Evolutionary conservation across 2,888 invertebrate species (phyloP), one percentile per base, ranked within the genome.

Genomic region (Caenorhabditis imperialis): DNA sequence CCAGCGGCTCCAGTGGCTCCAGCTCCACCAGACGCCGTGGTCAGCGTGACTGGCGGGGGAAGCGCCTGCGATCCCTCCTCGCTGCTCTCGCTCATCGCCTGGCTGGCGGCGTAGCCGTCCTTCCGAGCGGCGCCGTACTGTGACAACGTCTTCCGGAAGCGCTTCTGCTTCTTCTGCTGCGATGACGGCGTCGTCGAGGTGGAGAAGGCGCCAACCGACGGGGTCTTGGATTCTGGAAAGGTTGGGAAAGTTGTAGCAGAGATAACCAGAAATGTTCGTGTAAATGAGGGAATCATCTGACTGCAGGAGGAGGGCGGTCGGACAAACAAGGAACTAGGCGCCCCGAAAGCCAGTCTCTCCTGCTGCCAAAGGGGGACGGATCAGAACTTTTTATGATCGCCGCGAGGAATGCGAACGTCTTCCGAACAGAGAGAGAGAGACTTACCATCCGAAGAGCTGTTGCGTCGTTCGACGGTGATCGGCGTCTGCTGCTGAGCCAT

Each of bases 371-470:
- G 12, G 23, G 3, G 23, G 14, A 25, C 16, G n/a, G 27, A n/a
- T 27, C 40, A 27, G 44, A 44, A 30, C 45, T 42, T 44, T 23
- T 27, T 44, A 22, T 40, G 23, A 22, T 18, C 20, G 18, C 5
- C 18, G 5, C 18, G 53, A 33, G 8, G 22, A 38, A 4, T 14
- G 37, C 14, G 12, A 38, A 10, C 16, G 5, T 20, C 45, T 20
- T 12, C 6, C 35, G 30, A 14, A 6, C n/a, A n/a, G n/a, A n/a
- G n/a, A n/a, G n/a, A n/a, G n/a, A 12, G 27, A 47, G 12, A 42
- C 51, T 53, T 16, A 61, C 61, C 73, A 69, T 74, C 75, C 40
- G 62, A 70, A n/a, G 63, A 65, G 61, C 60, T 60, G n/a, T 35
- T 30, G 35, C 37, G n/a, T 35, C 53, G n/a, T 5, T 45, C 44